These are phyloP conservation scores for Odontomachus brunneus DNA, from an alignment of 1,140 invertebrate genomes.

Conservation along the genomic window DNA sequence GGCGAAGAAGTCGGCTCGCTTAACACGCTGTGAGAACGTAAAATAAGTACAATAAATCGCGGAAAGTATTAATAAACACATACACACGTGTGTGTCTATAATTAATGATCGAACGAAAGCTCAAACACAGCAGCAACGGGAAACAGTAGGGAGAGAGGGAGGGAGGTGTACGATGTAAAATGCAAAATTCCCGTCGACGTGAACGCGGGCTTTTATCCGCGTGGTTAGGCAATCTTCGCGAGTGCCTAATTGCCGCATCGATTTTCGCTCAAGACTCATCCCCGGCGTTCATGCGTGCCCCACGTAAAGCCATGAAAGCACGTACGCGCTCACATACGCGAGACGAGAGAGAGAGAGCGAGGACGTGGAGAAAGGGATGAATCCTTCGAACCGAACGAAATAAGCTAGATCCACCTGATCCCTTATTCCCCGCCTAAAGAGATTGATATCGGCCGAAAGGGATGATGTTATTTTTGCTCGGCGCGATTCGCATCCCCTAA, in stretches of 20 bases:
- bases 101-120: neutral
- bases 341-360: neutral
- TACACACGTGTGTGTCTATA: too few relatives aligned
- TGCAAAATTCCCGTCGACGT: neutral
- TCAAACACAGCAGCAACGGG: neutral
- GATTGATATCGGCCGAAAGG: constrained; percentile 65
- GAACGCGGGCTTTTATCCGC: neutral
- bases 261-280: constrained; percentile 54
- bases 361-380: neutral
- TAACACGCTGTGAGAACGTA: neutral
- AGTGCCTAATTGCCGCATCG: constrained; percentile 63
- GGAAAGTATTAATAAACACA: neutral
- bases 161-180: neutral
- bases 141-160: too few relatives aligned
- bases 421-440: constrained; percentile 52
- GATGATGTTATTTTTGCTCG: constrained; percentile 55
- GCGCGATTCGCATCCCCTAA: constrained; percentile 21
- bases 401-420: constrained; percentile 64
- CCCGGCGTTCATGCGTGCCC: constrained; percentile 37
- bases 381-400: constrained; percentile 54
- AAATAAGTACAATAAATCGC: neutral
- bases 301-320: constrained; percentile 42
- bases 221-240: constrained; percentile 5
- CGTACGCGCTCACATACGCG: constrained; percentile 27
- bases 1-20: neutral